Percentiles rank a stretch among this genome's conserved stretches.
phyloP scores from a whole-genome alignment of 2,113 vertebrate species.

The Poicephalus meyeri region DNA sequence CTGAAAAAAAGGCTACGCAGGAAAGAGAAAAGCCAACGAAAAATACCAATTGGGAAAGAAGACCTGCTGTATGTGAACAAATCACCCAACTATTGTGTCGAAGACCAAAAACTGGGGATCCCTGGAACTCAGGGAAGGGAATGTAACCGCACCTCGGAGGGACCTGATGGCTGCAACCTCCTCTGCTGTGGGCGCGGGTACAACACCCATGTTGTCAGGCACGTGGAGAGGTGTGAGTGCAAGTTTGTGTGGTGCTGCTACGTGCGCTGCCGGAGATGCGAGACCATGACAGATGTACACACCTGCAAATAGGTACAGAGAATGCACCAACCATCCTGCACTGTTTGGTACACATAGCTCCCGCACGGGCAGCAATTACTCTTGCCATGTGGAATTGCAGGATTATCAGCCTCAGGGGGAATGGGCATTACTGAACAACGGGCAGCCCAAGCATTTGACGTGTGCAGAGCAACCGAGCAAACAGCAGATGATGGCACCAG shows the following conservation, averaged over 20 bases:
- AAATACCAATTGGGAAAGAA: constrained; percentile 75
- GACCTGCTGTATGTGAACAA: constrained; percentile 90
- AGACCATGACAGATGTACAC: constrained; percentile 95
- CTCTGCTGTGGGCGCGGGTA: constrained; percentile 95
- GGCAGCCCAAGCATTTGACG: neutral
- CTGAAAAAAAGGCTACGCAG: constrained; percentile 81
- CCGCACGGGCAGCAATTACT: accelerated
- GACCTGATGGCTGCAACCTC: constrained; percentile 87
- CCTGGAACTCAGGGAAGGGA: constrained; percentile 89
- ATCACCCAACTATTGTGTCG: constrained; percentile 94
- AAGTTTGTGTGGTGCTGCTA: constrained; percentile 99
- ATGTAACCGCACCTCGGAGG: constrained; percentile 87
- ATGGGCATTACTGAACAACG: neutral
- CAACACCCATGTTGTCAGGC: constrained; percentile 92
- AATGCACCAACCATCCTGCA: accelerated
- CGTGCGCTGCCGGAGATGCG: constrained; percentile 90
- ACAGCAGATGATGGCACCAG: too few species aligned
- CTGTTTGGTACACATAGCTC: neutral
- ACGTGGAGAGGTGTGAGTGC: constrained; percentile 91
- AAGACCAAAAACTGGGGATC: constrained; percentile 84
- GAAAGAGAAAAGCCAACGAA: constrained; percentile 84
- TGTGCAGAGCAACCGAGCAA: neutral
- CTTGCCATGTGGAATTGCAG: accelerated
- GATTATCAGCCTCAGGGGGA: neutral
- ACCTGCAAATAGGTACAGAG: constrained; percentile 85